Evolutionary conservation across 2,888 invertebrate genomes (phyloP).

Genomic region (Venusia cambrica): DNA sequence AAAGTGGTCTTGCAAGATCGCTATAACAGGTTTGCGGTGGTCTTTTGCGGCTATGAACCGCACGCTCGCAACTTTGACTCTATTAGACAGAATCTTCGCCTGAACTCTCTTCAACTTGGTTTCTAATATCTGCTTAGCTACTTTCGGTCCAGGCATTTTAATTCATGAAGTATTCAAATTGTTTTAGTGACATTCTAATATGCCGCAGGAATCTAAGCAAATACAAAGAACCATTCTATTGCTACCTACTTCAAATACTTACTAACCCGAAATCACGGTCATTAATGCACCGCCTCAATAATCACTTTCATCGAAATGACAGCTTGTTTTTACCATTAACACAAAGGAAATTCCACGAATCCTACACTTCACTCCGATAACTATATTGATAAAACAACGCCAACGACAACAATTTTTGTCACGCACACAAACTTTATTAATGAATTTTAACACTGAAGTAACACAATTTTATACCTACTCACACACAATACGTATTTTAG

Average conservation of each 20-base stretch:
- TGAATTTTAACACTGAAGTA: constrained; percentile 48
- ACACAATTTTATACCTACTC: constrained; percentile 42
- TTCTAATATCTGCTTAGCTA: constrained; percentile 65
- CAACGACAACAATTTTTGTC: constrained; percentile 39
- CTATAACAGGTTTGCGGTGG: constrained; percentile 95
- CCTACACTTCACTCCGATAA: constrained; percentile 50
- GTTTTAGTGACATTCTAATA: too few species aligned
- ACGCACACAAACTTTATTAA: constrained; percentile 54
- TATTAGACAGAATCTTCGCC: constrained; percentile 78
- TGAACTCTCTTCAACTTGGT: constrained; percentile 61
- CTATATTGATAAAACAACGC: constrained; percentile 34
- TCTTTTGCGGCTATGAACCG: constrained; percentile 78
- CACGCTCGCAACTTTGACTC: constrained; percentile 77
- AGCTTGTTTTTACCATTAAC: constrained; percentile 63
- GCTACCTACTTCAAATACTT: constrained; percentile 67
- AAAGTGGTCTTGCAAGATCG: constrained; percentile 99
- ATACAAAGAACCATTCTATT: constrained; percentile 60
- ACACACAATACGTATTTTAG: constrained; percentile 49
- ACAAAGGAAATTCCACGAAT: constrained; percentile 77
- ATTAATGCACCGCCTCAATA: constrained; percentile 73
- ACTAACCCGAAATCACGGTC: constrained; percentile 72
- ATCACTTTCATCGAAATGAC: constrained; percentile 63
- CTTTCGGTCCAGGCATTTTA: neutral
- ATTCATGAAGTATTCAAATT: too few species aligned
- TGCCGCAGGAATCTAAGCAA: too few species aligned